Percentiles rank a stretch among this genome's conserved stretches.
Evolutionary conservation across 1,140 invertebrate species (phyloP).

Genomic region (Palaemon carinicauda): DNA sequence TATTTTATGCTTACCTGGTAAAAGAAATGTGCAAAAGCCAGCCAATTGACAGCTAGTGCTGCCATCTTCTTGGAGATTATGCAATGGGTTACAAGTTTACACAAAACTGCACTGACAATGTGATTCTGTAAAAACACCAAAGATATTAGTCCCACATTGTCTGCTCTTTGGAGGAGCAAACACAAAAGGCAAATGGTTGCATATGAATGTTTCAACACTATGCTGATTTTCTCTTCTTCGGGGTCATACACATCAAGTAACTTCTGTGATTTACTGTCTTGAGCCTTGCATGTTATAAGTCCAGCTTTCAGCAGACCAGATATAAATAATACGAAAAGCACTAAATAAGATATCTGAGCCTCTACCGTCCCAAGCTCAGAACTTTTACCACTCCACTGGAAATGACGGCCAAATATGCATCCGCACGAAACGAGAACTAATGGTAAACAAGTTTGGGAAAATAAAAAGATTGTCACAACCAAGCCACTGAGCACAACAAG

Average conservation of each 20-base stretch:
- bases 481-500: constrained; percentile 28
- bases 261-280: background rate
- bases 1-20: constrained; percentile 47
- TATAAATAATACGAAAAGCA: constrained; percentile 26
- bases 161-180: constrained; percentile 56
- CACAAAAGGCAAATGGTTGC: constrained; percentile 43
- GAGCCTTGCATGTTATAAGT: constrained; percentile 5
- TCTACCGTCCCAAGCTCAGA: constrained; percentile 16
- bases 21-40: constrained; percentile 55
- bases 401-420: constrained; percentile 39
- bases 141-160: constrained; percentile 52
- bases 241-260: background rate
- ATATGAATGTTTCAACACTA: constrained; percentile 28
- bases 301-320: constrained; percentile 27
- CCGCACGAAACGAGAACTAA: constrained; percentile 4
- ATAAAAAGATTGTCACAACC: constrained; percentile 7
- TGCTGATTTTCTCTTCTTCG: constrained; percentile 17
- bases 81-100: background rate
- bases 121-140: constrained; percentile 50
- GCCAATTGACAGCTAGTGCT: constrained; percentile 41
- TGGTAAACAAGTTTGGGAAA: constrained; percentile 9
- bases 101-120: constrained; percentile 12
- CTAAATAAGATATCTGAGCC: constrained; percentile 25
- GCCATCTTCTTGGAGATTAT: constrained; percentile 32
- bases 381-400: constrained; percentile 1